Percentiles rank a stretch among this genome's conserved stretches.
Conservation (phyloP, 2,113 vertebrate species). For the Tachysurus fulvidraco region DNA sequence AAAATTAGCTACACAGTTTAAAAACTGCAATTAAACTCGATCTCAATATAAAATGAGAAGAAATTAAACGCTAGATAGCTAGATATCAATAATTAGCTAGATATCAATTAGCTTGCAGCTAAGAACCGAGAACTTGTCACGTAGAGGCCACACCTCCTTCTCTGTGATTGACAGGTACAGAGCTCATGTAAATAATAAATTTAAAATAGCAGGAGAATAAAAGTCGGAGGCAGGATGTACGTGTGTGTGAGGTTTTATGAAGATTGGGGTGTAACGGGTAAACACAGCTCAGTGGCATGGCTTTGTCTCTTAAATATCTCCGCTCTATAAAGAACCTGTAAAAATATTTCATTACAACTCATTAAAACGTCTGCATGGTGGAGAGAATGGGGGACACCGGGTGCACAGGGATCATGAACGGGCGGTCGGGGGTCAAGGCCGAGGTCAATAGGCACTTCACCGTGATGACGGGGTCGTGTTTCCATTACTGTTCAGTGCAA, state of each 20-base stretch:
- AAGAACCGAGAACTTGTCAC: too few species aligned
- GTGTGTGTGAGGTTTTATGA: background rate
- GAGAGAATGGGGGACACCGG: background rate
- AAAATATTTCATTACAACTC: conserved; percentile 80
- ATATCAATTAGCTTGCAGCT: background rate
- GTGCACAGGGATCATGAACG: background rate
- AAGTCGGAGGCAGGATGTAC: background rate
- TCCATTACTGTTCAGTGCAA: conserved; percentile 80
- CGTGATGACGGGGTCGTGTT: conserved; percentile 79
- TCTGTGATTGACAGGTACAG: background rate
- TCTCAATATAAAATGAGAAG: background rate
- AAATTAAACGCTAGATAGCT: background rate
- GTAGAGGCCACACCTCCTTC: background rate
- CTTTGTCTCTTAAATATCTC: conserved; percentile 78
- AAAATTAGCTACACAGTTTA: background rate
- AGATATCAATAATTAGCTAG: background rate
- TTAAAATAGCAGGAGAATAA: background rate
- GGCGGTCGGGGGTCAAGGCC: conserved; percentile 7
- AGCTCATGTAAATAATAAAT: background rate
- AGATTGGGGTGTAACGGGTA: conserved; percentile 64
- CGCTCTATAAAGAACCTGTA: conserved; percentile 77
- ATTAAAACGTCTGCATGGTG: conserved; percentile 72
- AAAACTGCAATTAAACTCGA: background rate
- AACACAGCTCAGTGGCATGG: conserved; percentile 73
- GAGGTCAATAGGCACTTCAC: conserved; percentile 59